phyloP scores from a whole-genome alignment of 2,113 vertebrate genomes.

The Pholis gunnellus region DNA sequence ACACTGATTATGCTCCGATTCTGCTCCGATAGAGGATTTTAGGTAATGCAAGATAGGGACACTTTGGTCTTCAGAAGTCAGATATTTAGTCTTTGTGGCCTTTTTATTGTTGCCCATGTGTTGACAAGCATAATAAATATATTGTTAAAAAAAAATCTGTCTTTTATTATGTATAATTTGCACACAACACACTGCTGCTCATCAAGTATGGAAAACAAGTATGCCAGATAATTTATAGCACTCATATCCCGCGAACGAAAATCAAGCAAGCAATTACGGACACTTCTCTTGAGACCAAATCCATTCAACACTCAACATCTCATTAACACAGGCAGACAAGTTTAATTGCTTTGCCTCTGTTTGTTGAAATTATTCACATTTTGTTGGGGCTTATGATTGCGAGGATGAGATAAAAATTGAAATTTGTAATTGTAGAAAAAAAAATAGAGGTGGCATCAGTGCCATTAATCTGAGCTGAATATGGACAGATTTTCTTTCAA shows the following conservation, averaged over 20 bases:
- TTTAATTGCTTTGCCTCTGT: conserved; percentile 28
- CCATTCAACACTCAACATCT: conserved; percentile 27
- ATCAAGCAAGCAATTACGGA: conserved; percentile 33
- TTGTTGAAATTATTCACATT: conserved; percentile 14
- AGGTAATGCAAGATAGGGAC: not conserved
- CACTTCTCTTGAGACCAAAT: conserved; percentile 23
- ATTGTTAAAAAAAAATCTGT: not conserved
- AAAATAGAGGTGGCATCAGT: not conserved
- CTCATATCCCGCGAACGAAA: not conserved
- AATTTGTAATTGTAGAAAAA: not conserved
- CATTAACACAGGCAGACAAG: conserved; percentile 10
- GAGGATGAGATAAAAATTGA: not conserved
- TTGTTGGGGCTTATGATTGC: not conserved
- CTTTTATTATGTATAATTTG: not conserved
- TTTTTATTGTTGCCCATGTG: not conserved
- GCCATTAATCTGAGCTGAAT: not conserved
- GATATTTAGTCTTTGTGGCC: not conserved
- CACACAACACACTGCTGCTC: not conserved
- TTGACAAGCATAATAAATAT: not conserved
- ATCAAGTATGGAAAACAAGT: conserved; percentile 12
- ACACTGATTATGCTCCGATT: not conserved
- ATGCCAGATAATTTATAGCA: not conserved
- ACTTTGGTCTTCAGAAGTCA: not conserved
- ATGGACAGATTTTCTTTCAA: not conserved
- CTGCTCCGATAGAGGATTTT: not conserved